Conservation (phyloP, 2,113 vertebrate genomes). For the Dasyurus viverrinus region DNA sequence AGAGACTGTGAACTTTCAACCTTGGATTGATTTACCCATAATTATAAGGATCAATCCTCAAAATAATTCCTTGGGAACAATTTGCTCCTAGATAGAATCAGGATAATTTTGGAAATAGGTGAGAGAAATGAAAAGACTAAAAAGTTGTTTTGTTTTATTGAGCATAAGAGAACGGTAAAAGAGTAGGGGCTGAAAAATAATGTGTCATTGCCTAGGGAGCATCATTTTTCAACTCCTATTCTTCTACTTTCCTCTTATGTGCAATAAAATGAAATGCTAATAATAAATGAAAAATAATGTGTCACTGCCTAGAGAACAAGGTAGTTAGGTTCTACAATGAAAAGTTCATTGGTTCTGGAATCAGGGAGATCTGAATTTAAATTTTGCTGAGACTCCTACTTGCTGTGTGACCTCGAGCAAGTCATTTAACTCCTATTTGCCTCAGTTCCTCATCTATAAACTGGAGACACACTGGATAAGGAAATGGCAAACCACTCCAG, state of each 20-base stretch:
- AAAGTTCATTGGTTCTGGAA: not conserved
- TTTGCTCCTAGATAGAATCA: not conserved
- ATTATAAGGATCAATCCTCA: not conserved
- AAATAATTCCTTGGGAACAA: not conserved
- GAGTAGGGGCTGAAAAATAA: not conserved
- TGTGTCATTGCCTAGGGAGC: not conserved
- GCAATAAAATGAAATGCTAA: not conserved
- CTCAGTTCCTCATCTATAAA: not conserved
- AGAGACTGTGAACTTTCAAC: not conserved
- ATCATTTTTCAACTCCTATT: not conserved
- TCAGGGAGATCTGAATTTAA: not conserved
- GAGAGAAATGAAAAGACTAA: not conserved
- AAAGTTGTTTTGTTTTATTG: slow-evolving; percentile 11
- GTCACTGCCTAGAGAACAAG: not conserved
- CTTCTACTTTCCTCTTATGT: not conserved
- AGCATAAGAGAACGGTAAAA: not conserved
- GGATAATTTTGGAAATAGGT: not conserved
- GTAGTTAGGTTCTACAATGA: not conserved
- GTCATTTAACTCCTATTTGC: not conserved
- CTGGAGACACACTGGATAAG: not conserved
- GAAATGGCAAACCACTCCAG: not conserved
- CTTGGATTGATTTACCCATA: not conserved
- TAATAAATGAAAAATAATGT: not conserved
- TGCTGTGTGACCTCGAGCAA: not conserved
- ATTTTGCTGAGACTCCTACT: not conserved